Evolutionary conservation across 1,140 invertebrate species (phyloP).

Genomic region (Eciton burchellii): DNA sequence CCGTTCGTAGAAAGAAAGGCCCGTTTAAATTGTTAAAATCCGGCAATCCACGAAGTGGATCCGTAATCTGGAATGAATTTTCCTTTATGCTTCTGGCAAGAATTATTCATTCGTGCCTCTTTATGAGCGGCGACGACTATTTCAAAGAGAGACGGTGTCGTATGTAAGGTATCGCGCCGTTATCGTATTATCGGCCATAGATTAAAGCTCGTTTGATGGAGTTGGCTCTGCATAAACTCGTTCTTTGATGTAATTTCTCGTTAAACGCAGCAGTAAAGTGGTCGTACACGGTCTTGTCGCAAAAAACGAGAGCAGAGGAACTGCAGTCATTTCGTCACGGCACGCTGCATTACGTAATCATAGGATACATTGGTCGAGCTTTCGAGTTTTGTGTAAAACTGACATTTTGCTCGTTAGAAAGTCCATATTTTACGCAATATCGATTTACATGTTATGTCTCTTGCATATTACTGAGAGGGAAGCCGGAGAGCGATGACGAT

Average conservation of each 20-base stretch:
- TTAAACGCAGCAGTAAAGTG: background rate
- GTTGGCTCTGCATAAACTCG: constrained; percentile 9
- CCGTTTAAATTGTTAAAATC: constrained; percentile 56
- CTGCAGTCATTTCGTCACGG: no score
- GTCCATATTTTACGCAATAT: background rate
- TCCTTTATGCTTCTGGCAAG: background rate
- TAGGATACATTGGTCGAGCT: background rate
- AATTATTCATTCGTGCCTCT: constrained; percentile 46
- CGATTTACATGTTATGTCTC: background rate
- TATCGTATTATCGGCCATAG: background rate
- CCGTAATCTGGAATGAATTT: constrained; percentile 49
- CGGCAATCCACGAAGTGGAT: constrained; percentile 30
- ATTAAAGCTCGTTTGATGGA: constrained; percentile 25
- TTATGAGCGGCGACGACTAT: background rate
- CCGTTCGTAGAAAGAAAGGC: constrained; percentile 21
- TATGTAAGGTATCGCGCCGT: background rate
- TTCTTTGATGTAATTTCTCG: background rate
- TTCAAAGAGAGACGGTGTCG: background rate
- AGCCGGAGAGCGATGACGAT: background rate
- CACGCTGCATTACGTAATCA: no score
- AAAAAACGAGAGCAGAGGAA: background rate
- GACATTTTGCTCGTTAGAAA: constrained; percentile 5
- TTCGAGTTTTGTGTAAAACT: background rate
- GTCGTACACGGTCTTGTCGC: background rate
- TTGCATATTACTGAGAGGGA: background rate